Percentiles rank a stretch among this genome's conserved stretches.
These are phyloP conservation scores for Chaetogeoica ovagalla DNA, from an alignment of 2,888 invertebrate genomes.

Conservation along the genomic window DNA sequence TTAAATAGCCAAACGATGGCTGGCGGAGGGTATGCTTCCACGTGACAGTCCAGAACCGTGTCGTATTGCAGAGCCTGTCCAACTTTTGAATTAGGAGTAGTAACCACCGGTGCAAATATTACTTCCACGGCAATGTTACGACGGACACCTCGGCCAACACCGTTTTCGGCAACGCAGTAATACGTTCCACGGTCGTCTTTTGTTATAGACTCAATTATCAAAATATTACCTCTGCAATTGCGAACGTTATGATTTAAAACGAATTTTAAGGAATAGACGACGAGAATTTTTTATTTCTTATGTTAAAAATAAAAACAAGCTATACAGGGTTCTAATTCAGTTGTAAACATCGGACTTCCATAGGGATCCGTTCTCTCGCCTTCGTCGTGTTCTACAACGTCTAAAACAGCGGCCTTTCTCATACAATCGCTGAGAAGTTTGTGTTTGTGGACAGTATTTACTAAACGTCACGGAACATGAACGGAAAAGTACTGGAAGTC, in stretches of 20 bases:
- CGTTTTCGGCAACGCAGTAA: slow-evolving; percentile 90
- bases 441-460: no score
- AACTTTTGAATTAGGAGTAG: slow-evolving; percentile 78
- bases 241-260: slow-evolving; percentile 56
- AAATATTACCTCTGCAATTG: slow-evolving; percentile 70
- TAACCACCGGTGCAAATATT: slow-evolving; percentile 85
- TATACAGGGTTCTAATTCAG: no score
- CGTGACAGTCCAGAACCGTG: slow-evolving; percentile 85
- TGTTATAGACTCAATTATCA: slow-evolving; percentile 75
- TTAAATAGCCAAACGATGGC: slow-evolving; percentile 90
- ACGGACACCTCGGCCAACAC: slow-evolving; percentile 81
- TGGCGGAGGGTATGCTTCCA: slow-evolving; percentile 92
- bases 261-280: no score
- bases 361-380: no score
- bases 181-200: slow-evolving; percentile 92
- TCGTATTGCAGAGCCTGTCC: slow-evolving; percentile 90
- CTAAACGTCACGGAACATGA: no score
- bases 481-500: no score
- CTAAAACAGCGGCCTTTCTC: no score
- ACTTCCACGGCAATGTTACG: slow-evolving; percentile 88
- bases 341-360: no score
- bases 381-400: no score
- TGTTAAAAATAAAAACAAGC: no score
- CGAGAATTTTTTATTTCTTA: no score
- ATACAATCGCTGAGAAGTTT: no score